A percentile compares a stretch with the other conserved stretches of the same genome.
phyloP scores from a whole-genome alignment of 2,888 invertebrate species.

The Noctuana brunneofusca region DNA sequence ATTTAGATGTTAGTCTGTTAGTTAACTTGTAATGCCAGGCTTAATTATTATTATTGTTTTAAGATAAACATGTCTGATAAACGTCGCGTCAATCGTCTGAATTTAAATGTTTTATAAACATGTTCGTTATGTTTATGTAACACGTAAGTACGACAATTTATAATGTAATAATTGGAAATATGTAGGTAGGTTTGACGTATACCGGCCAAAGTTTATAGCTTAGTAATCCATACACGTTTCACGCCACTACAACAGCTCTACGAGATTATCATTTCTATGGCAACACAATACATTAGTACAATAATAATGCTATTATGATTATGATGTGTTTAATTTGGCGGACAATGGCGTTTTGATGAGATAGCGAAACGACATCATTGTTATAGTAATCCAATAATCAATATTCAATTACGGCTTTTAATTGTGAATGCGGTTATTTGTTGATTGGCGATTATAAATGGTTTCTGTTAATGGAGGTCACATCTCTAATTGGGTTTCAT shows the following conservation, averaged over 20 bases:
- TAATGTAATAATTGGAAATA: no score
- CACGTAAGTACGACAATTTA: no score
- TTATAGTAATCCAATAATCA: constrained; percentile 20
- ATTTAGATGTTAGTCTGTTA: no score
- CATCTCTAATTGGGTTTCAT: background rate
- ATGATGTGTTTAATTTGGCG: constrained; percentile 29
- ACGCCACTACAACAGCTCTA: background rate
- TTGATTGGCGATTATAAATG: constrained; percentile 1
- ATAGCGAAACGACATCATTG: constrained; percentile 18
- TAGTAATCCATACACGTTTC: no score
- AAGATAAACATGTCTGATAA: no score
- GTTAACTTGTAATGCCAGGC: no score
- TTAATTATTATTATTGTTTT: no score
- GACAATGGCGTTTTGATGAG: constrained; percentile 25
- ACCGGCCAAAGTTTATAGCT: no score
- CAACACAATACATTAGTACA: background rate
- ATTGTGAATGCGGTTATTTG: constrained; percentile 12
- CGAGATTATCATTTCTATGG: constrained; percentile 4
- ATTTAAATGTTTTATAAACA: no score
- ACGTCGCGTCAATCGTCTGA: no score
- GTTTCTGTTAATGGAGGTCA: background rate
- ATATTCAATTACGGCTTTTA: constrained; percentile 21
- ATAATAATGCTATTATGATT: constrained; percentile 26
- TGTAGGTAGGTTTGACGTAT: no score
- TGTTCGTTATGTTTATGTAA: no score